These are phyloP conservation scores for Gallinago solitaria DNA, from an alignment of 2,797 vertebrate genomes.

Conservation along the genomic window DNA sequence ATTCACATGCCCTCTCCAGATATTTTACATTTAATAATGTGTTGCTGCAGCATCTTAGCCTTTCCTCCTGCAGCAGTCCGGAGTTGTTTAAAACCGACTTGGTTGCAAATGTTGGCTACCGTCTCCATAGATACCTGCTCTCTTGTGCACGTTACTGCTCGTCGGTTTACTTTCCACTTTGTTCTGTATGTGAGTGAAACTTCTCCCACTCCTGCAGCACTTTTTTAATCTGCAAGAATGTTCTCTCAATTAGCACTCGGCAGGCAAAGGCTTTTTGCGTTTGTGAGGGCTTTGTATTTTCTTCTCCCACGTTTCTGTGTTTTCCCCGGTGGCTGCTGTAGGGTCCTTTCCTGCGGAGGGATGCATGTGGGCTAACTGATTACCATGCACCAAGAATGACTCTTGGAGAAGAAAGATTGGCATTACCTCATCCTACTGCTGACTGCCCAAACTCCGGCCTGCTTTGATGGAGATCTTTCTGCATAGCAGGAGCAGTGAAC, in stretches of 20 bases:
- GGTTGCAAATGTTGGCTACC: background rate
- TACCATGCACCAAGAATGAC: background rate
- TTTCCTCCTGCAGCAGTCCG: background rate
- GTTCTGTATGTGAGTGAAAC: background rate
- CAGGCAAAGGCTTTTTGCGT: background rate
- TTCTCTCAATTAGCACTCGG: background rate
- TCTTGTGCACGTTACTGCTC: background rate
- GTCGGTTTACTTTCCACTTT: background rate
- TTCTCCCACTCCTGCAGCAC: background rate
- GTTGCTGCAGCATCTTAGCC: background rate
- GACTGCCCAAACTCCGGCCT: background rate
- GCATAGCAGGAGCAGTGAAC: background rate
- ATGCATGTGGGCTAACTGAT: background rate
- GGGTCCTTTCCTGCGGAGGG: background rate
- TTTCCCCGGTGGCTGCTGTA: background rate
- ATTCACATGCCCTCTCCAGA: background rate
- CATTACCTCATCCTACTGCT: background rate
- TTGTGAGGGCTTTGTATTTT: constrained; percentile 41
- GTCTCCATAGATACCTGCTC: background rate
- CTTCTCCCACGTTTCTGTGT: background rate
- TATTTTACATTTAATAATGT: background rate
- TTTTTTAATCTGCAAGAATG: background rate
- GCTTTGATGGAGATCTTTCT: background rate
- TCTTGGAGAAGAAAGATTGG: background rate
- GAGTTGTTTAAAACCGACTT: background rate